Evolutionary conservation across 2,113 vertebrate genomes (phyloP).

Genomic region (Trematocara nigrifrons): DNA sequence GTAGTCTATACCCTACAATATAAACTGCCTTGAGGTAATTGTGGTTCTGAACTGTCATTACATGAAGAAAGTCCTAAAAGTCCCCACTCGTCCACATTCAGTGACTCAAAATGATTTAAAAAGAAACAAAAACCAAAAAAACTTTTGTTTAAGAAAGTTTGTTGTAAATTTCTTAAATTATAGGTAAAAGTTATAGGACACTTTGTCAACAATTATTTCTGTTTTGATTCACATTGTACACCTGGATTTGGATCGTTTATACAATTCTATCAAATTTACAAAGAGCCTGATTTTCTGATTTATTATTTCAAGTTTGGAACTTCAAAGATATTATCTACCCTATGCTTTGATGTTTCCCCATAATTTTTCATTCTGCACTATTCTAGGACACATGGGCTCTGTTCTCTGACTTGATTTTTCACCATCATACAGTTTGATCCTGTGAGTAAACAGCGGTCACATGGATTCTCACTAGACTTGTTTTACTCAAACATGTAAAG

Average conservation of each 20-base stretch:
- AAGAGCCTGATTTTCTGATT: neutral
- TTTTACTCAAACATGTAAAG: neutral
- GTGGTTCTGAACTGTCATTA: neutral
- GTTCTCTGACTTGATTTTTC: neutral
- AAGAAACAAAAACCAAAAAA: neutral
- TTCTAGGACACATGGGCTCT: neutral
- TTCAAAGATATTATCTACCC: neutral
- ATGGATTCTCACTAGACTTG: neutral
- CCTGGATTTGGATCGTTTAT: neutral
- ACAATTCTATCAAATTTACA: neutral
- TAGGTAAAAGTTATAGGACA: neutral
- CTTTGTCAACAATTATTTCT: neutral
- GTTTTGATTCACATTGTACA: neutral
- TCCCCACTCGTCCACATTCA: neutral
- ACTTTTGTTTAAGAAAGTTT: neutral
- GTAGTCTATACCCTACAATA: neutral
- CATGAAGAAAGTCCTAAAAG: neutral
- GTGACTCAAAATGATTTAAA: neutral
- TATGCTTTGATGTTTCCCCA: neutral
- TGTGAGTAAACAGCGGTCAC: neutral
- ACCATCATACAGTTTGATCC: neutral
- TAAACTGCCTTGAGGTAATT: neutral
- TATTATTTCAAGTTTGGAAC: neutral
- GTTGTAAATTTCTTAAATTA: neutral
- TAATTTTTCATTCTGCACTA: neutral